Percentiles rank a stretch among this genome's conserved stretches.
Evolutionary conservation across 2,113 vertebrate genomes (phyloP).

Genomic region (Pterocles orientalis): DNA sequence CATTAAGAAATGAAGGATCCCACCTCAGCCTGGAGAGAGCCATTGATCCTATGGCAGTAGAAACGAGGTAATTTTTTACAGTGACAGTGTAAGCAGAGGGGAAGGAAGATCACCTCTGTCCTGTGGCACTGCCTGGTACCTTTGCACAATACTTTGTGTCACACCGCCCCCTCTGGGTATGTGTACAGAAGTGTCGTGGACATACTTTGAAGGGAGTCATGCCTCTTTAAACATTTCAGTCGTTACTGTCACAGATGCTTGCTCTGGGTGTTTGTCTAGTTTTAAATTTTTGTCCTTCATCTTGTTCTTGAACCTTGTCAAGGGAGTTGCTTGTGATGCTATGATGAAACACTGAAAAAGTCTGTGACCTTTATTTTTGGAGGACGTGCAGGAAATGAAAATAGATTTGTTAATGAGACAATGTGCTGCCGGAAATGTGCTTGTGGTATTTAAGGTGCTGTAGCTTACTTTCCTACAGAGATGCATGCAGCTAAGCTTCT

Average conservation of each 20-base stretch:
- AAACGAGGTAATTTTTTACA: neutral
- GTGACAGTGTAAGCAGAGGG: fast-evolving
- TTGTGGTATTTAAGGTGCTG: neutral
- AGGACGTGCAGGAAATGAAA: conserved; percentile 72
- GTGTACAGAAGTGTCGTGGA: neutral
- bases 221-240: fast-evolving
- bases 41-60: neutral
- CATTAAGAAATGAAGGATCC: neutral
- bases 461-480: neutral
- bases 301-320: neutral
- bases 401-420: conserved; percentile 61
- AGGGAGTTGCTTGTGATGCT: conserved; percentile 39
- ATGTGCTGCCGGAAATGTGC: neutral
- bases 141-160: neutral
- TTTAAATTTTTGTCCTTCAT: neutral
- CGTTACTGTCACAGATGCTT: neutral
- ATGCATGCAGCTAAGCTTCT: neutral
- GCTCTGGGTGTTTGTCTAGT: neutral
- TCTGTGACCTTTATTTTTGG: conserved; percentile 67
- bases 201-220: neutral
- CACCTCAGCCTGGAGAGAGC: neutral
- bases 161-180: conserved; percentile 36
- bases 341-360: conserved; percentile 55
- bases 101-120: neutral
- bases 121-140: neutral